A percentile compares a stretch with the other conserved stretches of the same genome.
Evolutionary conservation across 2,113 vertebrate genomes (phyloP).

Genomic region (Macquaria australasica): DNA sequence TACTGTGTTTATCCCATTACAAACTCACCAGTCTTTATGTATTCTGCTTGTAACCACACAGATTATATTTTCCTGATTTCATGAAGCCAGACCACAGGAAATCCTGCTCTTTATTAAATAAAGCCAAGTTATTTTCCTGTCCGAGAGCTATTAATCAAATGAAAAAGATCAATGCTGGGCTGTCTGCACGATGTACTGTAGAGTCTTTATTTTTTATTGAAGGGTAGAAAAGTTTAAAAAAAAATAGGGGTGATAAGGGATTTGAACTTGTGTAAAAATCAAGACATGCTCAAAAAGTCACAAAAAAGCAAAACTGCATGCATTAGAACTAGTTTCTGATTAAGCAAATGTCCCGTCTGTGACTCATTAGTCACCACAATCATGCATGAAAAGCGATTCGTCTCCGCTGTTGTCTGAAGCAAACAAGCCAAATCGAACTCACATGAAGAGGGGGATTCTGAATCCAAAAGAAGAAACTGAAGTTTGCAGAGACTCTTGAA

Average conservation of each 20-base stretch:
- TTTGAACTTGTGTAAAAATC: background rate
- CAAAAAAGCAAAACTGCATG: too few relatives aligned
- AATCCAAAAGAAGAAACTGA: background rate
- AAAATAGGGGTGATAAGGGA: background rate
- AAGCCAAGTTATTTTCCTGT: slow-evolving; percentile 20
- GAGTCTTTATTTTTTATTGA: background rate
- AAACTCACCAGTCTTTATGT: background rate
- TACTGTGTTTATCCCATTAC: slow-evolving; percentile 18
- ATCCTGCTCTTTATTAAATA: slow-evolving; percentile 34
- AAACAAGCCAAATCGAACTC: slow-evolving; percentile 39
- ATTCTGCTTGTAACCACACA: background rate
- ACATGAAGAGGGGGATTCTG: slow-evolving; percentile 5
- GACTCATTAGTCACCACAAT: slow-evolving; percentile 16
- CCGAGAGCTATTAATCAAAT: slow-evolving; percentile 7
- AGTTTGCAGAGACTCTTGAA: slow-evolving; percentile 11
- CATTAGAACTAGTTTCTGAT: background rate
- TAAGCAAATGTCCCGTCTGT: background rate
- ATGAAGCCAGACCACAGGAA: slow-evolving; percentile 39
- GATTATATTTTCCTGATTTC: slow-evolving; percentile 47
- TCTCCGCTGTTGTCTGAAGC: slow-evolving; percentile 12
- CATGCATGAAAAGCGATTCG: background rate
- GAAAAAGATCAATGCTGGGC: too few relatives aligned
- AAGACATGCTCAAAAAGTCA: background rate
- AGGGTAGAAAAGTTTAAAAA: background rate
- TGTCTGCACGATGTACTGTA: background rate